These are phyloP conservation scores for Prunella himalayana DNA, from an alignment of 2,113 vertebrate species.

Conservation along the genomic window DNA sequence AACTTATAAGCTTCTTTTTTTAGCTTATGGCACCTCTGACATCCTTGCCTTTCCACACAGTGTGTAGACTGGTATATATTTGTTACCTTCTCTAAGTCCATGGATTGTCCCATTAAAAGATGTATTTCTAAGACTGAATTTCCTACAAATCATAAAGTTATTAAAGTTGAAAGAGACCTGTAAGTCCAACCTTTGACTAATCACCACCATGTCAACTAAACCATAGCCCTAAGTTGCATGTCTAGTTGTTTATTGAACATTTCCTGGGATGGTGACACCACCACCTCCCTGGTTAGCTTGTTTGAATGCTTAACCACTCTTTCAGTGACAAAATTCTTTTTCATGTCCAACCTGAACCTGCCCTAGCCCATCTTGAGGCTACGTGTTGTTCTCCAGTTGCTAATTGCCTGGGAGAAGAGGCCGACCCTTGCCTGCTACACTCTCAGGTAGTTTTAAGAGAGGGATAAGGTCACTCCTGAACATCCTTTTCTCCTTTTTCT, in stretches of 20 bases:
- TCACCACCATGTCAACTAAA: neutral
- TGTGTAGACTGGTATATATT: neutral
- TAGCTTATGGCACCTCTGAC: neutral
- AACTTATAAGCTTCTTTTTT: neutral
- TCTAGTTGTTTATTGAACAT: accelerated
- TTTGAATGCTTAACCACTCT: neutral
- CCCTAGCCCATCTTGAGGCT: neutral
- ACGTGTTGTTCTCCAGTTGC: neutral
- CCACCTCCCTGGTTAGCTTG: neutral
- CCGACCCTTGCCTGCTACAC: accelerated
- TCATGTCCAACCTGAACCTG: neutral
- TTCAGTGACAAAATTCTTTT: neutral
- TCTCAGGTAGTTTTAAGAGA: neutral
- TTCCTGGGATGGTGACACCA: neutral
- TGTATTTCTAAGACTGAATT: neutral
- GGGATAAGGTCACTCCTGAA: neutral
- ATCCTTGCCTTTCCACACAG: neutral
- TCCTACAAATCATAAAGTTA: neutral
- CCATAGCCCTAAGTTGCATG: neutral
- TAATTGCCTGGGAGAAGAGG: neutral
- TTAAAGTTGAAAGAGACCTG: neutral
- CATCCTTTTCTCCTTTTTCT: neutral
- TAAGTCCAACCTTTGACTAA: neutral
- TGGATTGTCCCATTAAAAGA: neutral
- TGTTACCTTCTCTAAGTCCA: neutral